phyloP scores from a whole-genome alignment of 2,113 vertebrate genomes.

The Gymnarchus niloticus region DNA sequence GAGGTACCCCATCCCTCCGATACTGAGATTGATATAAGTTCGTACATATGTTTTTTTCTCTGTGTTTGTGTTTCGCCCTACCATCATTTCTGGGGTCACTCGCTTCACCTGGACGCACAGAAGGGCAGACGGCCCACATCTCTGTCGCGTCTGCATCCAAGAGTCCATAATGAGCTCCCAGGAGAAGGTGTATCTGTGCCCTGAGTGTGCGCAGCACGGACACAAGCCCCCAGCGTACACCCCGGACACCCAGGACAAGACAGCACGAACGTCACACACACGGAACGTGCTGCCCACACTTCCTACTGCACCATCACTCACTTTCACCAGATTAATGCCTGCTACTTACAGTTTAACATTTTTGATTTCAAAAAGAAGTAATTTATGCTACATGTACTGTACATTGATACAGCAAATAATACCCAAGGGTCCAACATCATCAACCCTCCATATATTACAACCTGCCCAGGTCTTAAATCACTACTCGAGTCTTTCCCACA shows the following conservation, averaged over 20 bases:
- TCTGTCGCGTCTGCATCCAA: constrained; percentile 39
- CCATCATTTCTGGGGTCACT: not conserved
- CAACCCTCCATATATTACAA: too few species aligned
- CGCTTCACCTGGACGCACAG: not conserved
- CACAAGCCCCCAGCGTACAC: constrained; percentile 1
- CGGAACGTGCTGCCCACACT: not conserved
- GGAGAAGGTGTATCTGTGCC: constrained; percentile 31
- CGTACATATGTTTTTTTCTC: not conserved
- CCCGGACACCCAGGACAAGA: not conserved
- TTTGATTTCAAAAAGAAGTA: not conserved
- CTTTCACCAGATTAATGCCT: not conserved
- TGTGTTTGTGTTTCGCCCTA: not conserved
- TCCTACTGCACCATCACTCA: not conserved
- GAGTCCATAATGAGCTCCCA: constrained; percentile 52
- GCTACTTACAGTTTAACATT: not conserved
- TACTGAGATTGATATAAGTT: not conserved
- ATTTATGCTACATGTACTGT: constrained; percentile 1
- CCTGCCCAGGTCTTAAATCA: too few species aligned
- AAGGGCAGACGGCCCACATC: constrained; percentile 18
- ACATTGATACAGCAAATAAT: too few species aligned
- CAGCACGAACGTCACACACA: not conserved
- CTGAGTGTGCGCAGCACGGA: constrained; percentile 13
- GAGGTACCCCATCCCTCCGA: not conserved
- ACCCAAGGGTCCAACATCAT: too few species aligned
- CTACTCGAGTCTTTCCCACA: not conserved